These are phyloP conservation scores for Emydoidea blandingii DNA, from an alignment of 2,797 vertebrate species.

Conservation along the genomic window DNA sequence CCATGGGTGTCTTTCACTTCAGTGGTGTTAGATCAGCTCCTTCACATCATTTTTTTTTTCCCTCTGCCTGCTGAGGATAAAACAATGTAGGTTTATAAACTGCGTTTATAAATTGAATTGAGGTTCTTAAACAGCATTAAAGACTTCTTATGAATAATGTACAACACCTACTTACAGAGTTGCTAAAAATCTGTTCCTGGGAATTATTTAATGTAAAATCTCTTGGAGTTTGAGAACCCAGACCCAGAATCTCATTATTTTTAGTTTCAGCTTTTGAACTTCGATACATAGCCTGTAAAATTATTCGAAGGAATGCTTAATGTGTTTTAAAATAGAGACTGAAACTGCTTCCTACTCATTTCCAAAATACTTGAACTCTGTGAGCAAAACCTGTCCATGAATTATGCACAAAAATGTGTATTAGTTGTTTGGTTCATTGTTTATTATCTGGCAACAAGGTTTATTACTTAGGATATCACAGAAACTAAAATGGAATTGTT, in stretches of 20 bases:
- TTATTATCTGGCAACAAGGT: slow-evolving; percentile 12
- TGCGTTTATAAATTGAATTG: background rate
- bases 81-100: slow-evolving; percentile 7
- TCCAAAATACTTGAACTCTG: background rate
- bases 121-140: slow-evolving; percentile 49
- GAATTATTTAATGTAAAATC: slow-evolving; percentile 39
- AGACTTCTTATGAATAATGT: slow-evolving; percentile 57
- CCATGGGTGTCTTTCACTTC: slow-evolving; percentile 1
- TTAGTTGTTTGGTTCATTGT: slow-evolving; percentile 8
- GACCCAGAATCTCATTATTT: slow-evolving; percentile 40
- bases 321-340: background rate
- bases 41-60: background rate
- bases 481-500: background rate
- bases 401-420: background rate
- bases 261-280: slow-evolving; percentile 35
- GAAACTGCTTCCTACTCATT: background rate
- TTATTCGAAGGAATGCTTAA: background rate
- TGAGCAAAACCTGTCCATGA: slow-evolving; percentile 35
- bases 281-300: background rate
- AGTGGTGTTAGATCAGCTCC: background rate
- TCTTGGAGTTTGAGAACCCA: background rate
- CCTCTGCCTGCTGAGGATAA: slow-evolving; percentile 31
- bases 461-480: slow-evolving; percentile 26
- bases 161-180: slow-evolving; percentile 24
- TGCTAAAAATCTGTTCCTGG: slow-evolving; percentile 27